Evolutionary conservation across 2,113 vertebrate genomes (phyloP).

Genomic region (Alligator mississippiensis): DNA sequence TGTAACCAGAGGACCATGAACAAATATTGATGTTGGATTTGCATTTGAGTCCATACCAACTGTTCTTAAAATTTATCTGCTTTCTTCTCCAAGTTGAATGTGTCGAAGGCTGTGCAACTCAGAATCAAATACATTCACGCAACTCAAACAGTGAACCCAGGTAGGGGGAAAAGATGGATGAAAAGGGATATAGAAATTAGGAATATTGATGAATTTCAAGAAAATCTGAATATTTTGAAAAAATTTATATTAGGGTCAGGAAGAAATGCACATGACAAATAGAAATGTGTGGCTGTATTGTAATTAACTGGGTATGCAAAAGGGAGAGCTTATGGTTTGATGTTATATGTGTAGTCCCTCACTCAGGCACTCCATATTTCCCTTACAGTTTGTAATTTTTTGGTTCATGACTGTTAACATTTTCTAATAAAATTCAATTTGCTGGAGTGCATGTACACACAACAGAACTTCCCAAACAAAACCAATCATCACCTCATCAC

Average conservation of each 20-base stretch:
- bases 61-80: neutral
- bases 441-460: no score
- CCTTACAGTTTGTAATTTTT: no score
- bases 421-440: no score
- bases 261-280: neutral
- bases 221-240: neutral
- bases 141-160: neutral
- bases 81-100: neutral
- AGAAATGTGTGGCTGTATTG: no score
- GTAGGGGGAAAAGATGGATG: neutral
- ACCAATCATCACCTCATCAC: no score
- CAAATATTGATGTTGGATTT: neutral
- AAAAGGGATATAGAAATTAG: neutral
- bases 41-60: neutral
- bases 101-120: neutral
- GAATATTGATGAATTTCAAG: neutral
- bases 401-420: no score
- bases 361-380: no score
- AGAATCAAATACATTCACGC: neutral
- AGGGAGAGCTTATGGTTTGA: no score
- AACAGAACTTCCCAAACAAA: no score
- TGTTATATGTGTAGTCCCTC: no score
- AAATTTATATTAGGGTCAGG: neutral
- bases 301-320: no score
- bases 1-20: neutral